Evolutionary conservation across 2,797 vertebrate genomes (phyloP).

Genomic region (Melanotaenia boesemani): DNA sequence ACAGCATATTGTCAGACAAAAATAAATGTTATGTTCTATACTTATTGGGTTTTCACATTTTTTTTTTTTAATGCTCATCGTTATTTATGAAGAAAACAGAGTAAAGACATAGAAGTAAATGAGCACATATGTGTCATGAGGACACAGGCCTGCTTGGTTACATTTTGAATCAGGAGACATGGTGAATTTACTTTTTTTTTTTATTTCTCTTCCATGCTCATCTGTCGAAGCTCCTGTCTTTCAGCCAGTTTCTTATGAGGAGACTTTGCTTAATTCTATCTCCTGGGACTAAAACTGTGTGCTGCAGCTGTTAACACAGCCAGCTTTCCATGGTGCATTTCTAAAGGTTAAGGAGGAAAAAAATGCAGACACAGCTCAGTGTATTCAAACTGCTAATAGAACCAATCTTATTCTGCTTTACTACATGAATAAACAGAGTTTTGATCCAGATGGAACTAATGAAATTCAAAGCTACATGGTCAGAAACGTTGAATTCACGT

Average conservation of each 20-base stretch:
- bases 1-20: neutral
- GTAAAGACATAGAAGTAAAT: neutral
- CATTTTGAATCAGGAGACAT: neutral
- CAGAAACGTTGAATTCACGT: neutral
- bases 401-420: slow-evolving; percentile 41
- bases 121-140: slow-evolving; percentile 4
- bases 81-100: neutral
- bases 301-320: slow-evolving; percentile 45
- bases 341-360: slow-evolving; percentile 44
- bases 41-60: neutral
- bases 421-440: slow-evolving; percentile 24
- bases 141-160: slow-evolving; percentile 5
- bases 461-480: slow-evolving; percentile 4
- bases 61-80: neutral
- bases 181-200: slow-evolving; percentile 11
- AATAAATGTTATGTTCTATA: neutral
- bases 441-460: slow-evolving; percentile 11
- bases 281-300: slow-evolving; percentile 33
- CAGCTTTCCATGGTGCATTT: slow-evolving; percentile 59
- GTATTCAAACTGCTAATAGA: slow-evolving; percentile 36
- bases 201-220: slow-evolving; percentile 22
- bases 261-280: slow-evolving; percentile 53
- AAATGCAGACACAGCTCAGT: slow-evolving; percentile 32
- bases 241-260: slow-evolving; percentile 27
- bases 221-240: slow-evolving; percentile 45